Conservation (phyloP, 1,140 invertebrate genomes). For the Brachionus plicatilis region DNA sequence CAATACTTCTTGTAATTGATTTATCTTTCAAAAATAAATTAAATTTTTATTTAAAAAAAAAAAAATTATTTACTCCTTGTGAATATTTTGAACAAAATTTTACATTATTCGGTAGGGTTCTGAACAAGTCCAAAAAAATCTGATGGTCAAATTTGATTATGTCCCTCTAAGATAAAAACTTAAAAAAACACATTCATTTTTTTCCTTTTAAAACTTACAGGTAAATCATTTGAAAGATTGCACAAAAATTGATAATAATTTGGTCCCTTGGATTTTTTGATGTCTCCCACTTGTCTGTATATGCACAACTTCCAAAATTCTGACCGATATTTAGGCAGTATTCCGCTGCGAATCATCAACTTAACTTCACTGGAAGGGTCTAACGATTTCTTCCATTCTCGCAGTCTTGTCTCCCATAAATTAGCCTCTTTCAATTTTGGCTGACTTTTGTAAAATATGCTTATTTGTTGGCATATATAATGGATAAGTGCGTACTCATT, state of each 20-base stretch:
- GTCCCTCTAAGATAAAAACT: conserved; percentile 43
- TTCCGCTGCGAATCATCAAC: conserved; percentile 54
- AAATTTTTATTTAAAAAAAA: neutral
- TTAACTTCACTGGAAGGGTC: conserved; percentile 52
- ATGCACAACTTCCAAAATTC: conserved; percentile 58
- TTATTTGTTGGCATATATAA: conserved; percentile 59
- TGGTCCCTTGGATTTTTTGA: conserved; percentile 56
- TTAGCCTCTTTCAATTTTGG: conserved; percentile 49
- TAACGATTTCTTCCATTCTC: neutral
- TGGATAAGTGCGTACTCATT: conserved; percentile 57
- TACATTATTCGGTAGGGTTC: conserved; percentile 59
- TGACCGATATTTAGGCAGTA: conserved; percentile 55
- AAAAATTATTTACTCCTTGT: conserved; percentile 54
- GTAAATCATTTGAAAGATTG: conserved; percentile 54
- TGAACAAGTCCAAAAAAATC: conserved; percentile 58
- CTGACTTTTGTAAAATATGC: conserved; percentile 53
- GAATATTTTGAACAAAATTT: conserved; percentile 56
- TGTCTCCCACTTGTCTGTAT: conserved; percentile 53
- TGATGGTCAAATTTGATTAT: conserved; percentile 57
- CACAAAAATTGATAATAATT: conserved; percentile 59
- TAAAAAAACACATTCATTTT: neutral
- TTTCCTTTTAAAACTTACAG: conserved; percentile 46
- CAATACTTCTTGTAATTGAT: conserved; percentile 57
- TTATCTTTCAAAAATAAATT: conserved; percentile 48
- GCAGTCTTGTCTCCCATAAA: conserved; percentile 47